Evolutionary conservation across 2,797 vertebrate species (phyloP).

Genomic region (Dallia pectoralis): DNA sequence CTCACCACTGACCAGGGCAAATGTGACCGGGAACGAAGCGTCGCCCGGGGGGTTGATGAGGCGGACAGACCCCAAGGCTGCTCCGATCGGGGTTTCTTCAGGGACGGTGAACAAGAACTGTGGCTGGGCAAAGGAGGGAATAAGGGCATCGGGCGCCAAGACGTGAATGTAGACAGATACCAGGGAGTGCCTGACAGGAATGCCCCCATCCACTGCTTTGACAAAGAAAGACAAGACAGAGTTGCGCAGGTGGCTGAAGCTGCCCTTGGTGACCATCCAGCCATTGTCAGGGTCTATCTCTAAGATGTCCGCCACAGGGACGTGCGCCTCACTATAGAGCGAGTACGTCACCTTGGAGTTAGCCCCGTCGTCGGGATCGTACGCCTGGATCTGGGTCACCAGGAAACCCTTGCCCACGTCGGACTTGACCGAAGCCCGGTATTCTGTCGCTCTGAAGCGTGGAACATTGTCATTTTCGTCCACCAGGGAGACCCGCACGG

Average conservation of each 20-base stretch:
- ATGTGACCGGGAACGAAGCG: slow-evolving; percentile 60
- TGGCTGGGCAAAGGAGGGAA: slow-evolving; percentile 88
- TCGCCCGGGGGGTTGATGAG: slow-evolving; percentile 70
- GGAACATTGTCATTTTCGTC: slow-evolving; percentile 96
- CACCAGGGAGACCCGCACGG: slow-evolving; percentile 82
- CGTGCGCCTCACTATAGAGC: slow-evolving; percentile 89
- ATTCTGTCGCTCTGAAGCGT: slow-evolving; percentile 83
- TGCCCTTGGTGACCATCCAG: slow-evolving; percentile 96
- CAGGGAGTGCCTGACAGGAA: slow-evolving; percentile 87
- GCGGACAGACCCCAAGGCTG: slow-evolving; percentile 81
- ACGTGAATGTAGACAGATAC: slow-evolving; percentile 95
- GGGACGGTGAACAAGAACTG: slow-evolving; percentile 85
- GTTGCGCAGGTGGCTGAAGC: slow-evolving; percentile 86
- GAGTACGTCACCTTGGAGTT: slow-evolving; percentile 93
- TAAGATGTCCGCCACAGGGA: slow-evolving; percentile 87
- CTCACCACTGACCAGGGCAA: slow-evolving; percentile 85
- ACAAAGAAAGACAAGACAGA: slow-evolving; percentile 95
- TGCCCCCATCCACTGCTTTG: slow-evolving; percentile 91
- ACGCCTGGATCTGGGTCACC: slow-evolving; percentile 90
- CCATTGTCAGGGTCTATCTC: slow-evolving; percentile 98
- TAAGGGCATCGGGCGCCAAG: slow-evolving; percentile 81
- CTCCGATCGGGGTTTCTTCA: slow-evolving; percentile 88
- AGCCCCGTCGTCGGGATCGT: slow-evolving; percentile 86
- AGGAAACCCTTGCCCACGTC: slow-evolving; percentile 87
- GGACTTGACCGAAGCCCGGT: slow-evolving; percentile 88